Evolutionary conservation across 2,113 vertebrate species (phyloP), one percentile per base, ranked within the genome.

Genomic region (Hiodon tergisus): DNA sequence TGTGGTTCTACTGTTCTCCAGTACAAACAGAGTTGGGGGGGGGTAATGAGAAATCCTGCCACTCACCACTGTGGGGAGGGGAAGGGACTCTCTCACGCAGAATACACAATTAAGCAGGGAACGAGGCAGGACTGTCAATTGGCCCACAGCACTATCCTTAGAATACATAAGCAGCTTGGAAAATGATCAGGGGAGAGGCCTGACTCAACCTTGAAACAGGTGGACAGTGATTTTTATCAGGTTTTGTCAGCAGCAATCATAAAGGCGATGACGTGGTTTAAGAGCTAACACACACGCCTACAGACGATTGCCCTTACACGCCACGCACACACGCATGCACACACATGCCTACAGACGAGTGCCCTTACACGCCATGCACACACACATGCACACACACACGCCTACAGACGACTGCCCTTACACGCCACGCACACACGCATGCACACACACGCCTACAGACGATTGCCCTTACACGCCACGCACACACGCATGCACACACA

Each of bases 191-290:
- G 5, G 65, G 16, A 59, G 58, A 51, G 65, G 46, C 63, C 62
- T 46, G 46, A 46, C 55, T 55, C 63, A 74, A 67, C 73, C 62
- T 74, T 67, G 73, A 74, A 66, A 66, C 17, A 47, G 58, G 57
- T n/a, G 47, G 71, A 59, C 14, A 16, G 71, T 63, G 59, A 53
- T 61, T 63, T 66, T 55, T 66, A 46, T 51, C 31, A n/a, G 62
- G 10, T 50, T 17, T 31, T 55, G 62, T 58, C 62, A 67, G 48
- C 17, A 14, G 52, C 62, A 31, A 63, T 53, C 63, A 67, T 67
- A 57, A 63, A n/a, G 61, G 61, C 14, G 58, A 59, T 17, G 4
- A 53, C 16, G 4, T 55, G n/a, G 31, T 31, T 31, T 31, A 31
- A 31, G 31, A 31, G 31, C 31, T 31, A 31, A 31, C 31, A 31